Base-by-base conservation (phyloP, 2,113 vertebrate genomes). In the Phoxinus phoxinus region DNA sequence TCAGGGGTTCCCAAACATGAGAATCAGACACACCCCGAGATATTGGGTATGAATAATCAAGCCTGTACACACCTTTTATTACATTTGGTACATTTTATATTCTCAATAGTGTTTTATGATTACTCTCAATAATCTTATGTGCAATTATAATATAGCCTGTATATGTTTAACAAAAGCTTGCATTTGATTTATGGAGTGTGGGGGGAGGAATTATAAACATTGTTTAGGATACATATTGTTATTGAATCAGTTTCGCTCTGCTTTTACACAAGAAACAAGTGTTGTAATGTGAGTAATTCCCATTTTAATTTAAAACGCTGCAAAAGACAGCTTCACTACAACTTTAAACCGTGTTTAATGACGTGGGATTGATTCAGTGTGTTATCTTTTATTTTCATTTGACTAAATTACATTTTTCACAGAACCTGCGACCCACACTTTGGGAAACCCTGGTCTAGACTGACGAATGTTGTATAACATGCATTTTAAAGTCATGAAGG, bases 381-480 rank as follows among this genome's bases (percentile, higher is more conserved):
- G 37, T 72, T 35, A 4, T 35, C 35, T 9, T 19, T 65, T 65
- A 6, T 13, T 27, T 61, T 48, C 2, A 3, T 61, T 25, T 30
- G 46, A 2, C 2, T 63, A 5, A 30, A 30, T 63, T 63, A 8
- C 6, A 19, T 41, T 72, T 41, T 35, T 41, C 21, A 2, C 35
- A 11, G 8, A 71, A 23, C 32, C 11, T 41, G 30, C 5, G 2
- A 13, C 17, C 15, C 21, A 71, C 35, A 1, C 37, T 73, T 73
- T 46, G 37, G 41, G 37, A 46, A 73, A 73, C 71, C 37, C 41
- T 73, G 71, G 71, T 27, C 71, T 46, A 73, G 12, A 76, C 46
- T 27, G 1, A 13, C 46, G n/a, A n/a, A n/a, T 44, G 2, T n/a
- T 51, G 46, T 19, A 53, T 25, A 27, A 10, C 15, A 53, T 37